These are phyloP conservation scores for Scaptodrosophila lebanonensis DNA, from an alignment of 1,140 invertebrate genomes.

Conservation along the genomic window DNA sequence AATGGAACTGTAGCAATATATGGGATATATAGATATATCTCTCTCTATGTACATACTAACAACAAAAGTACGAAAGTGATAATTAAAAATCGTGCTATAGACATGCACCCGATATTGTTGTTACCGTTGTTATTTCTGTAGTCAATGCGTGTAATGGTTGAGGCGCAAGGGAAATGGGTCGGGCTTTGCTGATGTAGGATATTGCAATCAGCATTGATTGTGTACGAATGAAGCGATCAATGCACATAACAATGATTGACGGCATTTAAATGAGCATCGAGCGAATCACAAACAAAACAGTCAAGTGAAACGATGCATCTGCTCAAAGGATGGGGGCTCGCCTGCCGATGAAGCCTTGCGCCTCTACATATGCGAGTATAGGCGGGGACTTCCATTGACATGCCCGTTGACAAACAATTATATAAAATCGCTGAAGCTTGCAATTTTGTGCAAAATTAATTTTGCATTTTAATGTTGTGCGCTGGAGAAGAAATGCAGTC, in stretches of 20 bases:
- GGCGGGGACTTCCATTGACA: not conserved
- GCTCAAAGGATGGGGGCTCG: too few species aligned
- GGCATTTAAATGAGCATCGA: conserved; percentile 36
- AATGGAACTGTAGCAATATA: conserved; percentile 40
- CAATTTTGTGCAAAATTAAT: conserved; percentile 72
- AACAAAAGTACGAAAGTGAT: conserved; percentile 62
- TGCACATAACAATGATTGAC: conserved; percentile 73
- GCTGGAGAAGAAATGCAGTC: too few species aligned
- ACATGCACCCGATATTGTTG: conserved; percentile 25
- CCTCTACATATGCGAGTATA: too few species aligned
- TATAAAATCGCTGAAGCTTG: conserved; percentile 67
- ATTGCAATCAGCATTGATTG: conserved; percentile 50
- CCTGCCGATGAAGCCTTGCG: not conserved
- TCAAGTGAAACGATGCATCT: conserved; percentile 5
- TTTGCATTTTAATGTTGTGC: conserved; percentile 72
- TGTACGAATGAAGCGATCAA: conserved; percentile 56
- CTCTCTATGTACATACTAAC: conserved; percentile 10
- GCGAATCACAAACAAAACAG: conserved; percentile 1
- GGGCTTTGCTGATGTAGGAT: conserved; percentile 42
- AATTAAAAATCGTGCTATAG: conserved; percentile 71
- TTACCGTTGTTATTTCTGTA: conserved; percentile 12
- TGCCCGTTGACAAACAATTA: conserved; percentile 73
- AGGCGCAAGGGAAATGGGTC: conserved; percentile 39
- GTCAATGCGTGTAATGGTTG: conserved; percentile 38
- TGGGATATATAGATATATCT: conserved; percentile 15